phyloP scores from a whole-genome alignment of 2,888 invertebrate genomes.

The Eumerus sabulonum region DNA sequence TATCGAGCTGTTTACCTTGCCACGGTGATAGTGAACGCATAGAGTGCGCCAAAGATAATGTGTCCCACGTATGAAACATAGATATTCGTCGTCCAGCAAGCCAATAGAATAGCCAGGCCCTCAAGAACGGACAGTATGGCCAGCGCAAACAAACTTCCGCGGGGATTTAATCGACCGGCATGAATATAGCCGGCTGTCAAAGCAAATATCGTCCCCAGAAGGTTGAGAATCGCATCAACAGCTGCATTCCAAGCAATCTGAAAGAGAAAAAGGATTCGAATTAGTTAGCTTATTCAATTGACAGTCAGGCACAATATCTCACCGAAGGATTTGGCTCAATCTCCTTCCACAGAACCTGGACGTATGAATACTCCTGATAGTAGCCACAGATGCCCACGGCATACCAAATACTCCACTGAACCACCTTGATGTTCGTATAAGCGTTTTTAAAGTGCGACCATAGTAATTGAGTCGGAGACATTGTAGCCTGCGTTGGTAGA shows the following conservation, averaged over 20 bases:
- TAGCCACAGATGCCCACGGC: constrained; percentile 86
- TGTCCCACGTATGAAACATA: constrained; percentile 88
- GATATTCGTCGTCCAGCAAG: constrained; percentile 82
- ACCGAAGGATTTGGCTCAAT: constrained; percentile 78
- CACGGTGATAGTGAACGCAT: constrained; percentile 82
- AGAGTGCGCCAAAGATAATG: constrained; percentile 86
- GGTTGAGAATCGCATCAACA: constrained; percentile 88
- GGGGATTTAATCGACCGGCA: constrained; percentile 74
- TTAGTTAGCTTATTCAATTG: too few species aligned
- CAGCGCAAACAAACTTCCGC: constrained; percentile 79
- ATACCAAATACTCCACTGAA: constrained; percentile 90
- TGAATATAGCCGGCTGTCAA: constrained; percentile 80
- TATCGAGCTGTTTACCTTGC: constrained; percentile 72
- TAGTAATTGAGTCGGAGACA: constrained; percentile 77
- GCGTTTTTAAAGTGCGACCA: constrained; percentile 82
- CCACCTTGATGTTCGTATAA: constrained; percentile 82
- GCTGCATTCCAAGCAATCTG: constrained; percentile 84
- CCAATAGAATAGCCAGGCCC: constrained; percentile 81
- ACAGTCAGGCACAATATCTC: constrained; percentile 22
- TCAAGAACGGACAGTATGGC: constrained; percentile 80
- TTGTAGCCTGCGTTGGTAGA: background rate
- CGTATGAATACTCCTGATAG: constrained; percentile 85
- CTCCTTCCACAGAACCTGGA: constrained; percentile 86
- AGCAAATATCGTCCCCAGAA: constrained; percentile 84
- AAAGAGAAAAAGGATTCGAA: too few species aligned